These are phyloP conservation scores for Limnothrissa miodon DNA, from an alignment of 2,113 vertebrate genomes.

Conservation along the genomic window DNA sequence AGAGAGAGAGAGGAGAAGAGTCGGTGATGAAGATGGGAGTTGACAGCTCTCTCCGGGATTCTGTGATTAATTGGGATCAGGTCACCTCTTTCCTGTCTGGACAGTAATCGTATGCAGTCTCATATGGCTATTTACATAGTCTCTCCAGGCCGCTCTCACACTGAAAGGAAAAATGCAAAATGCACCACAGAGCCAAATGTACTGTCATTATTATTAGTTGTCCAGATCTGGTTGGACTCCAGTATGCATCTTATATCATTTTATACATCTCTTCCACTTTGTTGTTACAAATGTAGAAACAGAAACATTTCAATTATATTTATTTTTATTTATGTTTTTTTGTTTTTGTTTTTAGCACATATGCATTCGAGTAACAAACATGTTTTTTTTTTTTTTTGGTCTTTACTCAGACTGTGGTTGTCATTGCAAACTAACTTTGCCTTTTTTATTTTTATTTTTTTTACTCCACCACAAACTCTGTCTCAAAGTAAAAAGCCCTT, in stretches of 20 bases:
- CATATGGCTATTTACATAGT: conserved; percentile 80
- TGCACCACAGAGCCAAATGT: conserved; percentile 45
- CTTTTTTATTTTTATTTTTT: conserved; percentile 20
- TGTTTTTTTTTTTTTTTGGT: conserved; percentile 77
- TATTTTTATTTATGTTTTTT: conserved; percentile 65
- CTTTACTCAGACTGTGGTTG: conserved; percentile 77
- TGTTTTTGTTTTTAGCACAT: conserved; percentile 67
- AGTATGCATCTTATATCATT: background rate
- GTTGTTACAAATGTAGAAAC: conserved; percentile 49
- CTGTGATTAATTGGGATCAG: conserved; percentile 97
- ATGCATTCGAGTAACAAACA: conserved; percentile 65
- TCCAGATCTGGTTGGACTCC: conserved; percentile 41
- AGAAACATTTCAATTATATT: conserved; percentile 42
- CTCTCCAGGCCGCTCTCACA: conserved; percentile 50
- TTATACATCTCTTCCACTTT: background rate
- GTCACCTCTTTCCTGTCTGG: conserved; percentile 79
- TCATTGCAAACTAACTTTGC: conserved; percentile 76
- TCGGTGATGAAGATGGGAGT: conserved; percentile 82
- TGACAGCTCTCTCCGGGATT: conserved; percentile 87
- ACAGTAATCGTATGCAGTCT: conserved; percentile 78
- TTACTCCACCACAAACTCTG: conserved; percentile 63
- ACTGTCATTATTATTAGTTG: conserved; percentile 70
- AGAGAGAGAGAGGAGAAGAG: conserved; percentile 61
- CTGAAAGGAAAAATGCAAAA: conserved; percentile 45
- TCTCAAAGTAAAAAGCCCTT: conserved; percentile 74